These are phyloP conservation scores for Chironomus striatipennis DNA, from an alignment of 1,140 invertebrate species.

Conservation along the genomic window DNA sequence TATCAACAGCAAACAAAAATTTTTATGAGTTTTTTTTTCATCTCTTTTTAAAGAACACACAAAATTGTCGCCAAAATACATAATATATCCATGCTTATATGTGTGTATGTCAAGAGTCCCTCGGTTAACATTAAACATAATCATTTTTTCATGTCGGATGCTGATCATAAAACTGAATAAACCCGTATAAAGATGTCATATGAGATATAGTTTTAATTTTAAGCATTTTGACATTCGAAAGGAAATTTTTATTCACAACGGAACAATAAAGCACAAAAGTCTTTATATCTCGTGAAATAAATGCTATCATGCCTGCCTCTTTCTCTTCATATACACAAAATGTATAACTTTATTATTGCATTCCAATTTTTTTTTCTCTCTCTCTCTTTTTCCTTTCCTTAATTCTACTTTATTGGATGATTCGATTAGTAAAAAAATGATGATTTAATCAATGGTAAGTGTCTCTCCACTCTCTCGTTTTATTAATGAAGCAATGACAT, in stretches of 20 bases:
- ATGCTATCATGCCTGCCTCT: background rate
- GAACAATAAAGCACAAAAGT: background rate
- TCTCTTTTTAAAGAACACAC: background rate
- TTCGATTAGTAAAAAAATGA: conserved; percentile 1
- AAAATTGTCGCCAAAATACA: background rate
- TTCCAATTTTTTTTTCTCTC: too few species aligned
- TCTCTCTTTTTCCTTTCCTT: background rate
- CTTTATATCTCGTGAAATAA: background rate
- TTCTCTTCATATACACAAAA: background rate
- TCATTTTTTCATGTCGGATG: too few species aligned
- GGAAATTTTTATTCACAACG: background rate
- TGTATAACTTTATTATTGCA: conserved; percentile 8
- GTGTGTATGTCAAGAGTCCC: background rate
- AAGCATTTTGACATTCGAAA: background rate
- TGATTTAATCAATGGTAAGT: background rate
- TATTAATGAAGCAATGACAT: too few species aligned
- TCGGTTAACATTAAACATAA: background rate
- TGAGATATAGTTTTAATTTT: conserved; percentile 1
- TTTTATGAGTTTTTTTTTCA: background rate
- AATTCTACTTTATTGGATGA: background rate
- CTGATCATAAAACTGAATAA: too few species aligned
- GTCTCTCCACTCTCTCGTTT: too few species aligned
- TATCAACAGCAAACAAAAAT: background rate
- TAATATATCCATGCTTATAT: background rate
- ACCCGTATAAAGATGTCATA: background rate